Base-by-base conservation (phyloP, 2,797 vertebrate genomes). In the Anguilla megastoma region DNA sequence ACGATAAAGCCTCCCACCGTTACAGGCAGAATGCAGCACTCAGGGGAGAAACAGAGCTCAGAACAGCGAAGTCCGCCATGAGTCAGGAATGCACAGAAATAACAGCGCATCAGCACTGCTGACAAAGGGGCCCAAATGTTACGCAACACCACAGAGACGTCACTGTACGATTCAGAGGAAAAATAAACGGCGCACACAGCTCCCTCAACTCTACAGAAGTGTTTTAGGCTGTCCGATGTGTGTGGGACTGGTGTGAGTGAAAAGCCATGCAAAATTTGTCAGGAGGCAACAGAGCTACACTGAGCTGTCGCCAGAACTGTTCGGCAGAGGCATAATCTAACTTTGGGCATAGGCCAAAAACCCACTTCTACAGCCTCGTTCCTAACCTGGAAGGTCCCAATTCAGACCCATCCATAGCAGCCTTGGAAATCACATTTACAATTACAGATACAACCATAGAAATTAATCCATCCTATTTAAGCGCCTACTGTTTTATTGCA, bases 11-110 rank as follows among this genome's bases (percentile, higher is more conserved):
- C 10, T 6, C 71, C 30, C 12, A 76, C 41, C 36, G 1, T 16
- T 74, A 74, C 30, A 74, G 30, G 33, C 71, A 30, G 30, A 74
- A 74, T 8, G 27, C 27, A 30, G 9, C 45, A 82, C 45, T 48
- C 33, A 45, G 12, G 21, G 30, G 30, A 33, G 12, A 14, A 16
- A 14, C 24, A 74, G 33, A 41, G 79, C 10, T 8, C 1, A 50
- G 24, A 82, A 24, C 41, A 12, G 45, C 24, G 79, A 82, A 82
- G 41, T 82, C 18, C 24, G 50, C 8, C 79, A 50, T 50, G 79
- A 50, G 41, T 6, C 18, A 82, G 79, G 79, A 82, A 82, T 82
- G 41, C n/a, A 50, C 41, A 82, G 79, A 82, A 50, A n/a, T 24
- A 82, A 45, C 36, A 36, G 74, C 14, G 9, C 27, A 74, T 33